These are phyloP conservation scores for Tipula vernalis DNA, from an alignment of 2,888 invertebrate species.

Conservation along the genomic window DNA sequence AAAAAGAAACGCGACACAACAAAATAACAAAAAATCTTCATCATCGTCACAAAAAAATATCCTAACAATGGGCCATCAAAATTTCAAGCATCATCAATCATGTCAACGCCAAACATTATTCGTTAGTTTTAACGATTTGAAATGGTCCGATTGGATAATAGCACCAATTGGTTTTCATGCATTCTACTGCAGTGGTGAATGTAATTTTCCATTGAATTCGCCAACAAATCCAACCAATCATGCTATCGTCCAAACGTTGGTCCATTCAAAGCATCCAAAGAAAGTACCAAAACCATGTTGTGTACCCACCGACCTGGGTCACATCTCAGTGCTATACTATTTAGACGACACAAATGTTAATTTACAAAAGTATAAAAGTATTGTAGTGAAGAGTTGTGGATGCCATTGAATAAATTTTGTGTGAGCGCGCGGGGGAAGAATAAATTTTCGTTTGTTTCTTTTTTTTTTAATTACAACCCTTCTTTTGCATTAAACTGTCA, in stretches of 20 bases:
- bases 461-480: not conserved
- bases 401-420: slow-evolving; percentile 57
- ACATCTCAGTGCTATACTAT: slow-evolving; percentile 83
- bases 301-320: slow-evolving; percentile 78
- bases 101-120: slow-evolving; percentile 85
- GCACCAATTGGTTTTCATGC: slow-evolving; percentile 92
- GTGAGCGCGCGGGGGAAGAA: not conserved
- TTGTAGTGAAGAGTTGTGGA: slow-evolving; percentile 96
- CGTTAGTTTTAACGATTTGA: slow-evolving; percentile 81
- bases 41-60: slow-evolving; percentile 15
- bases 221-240: slow-evolving; percentile 96
- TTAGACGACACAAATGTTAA: slow-evolving; percentile 85
- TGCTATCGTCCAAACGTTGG: slow-evolving; percentile 87
- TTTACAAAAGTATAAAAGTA: slow-evolving; percentile 88
- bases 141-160: slow-evolving; percentile 94
- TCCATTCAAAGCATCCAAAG: slow-evolving; percentile 69
- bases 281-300: slow-evolving; percentile 85
- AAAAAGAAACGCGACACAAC: slow-evolving; percentile 21
- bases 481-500: not conserved
- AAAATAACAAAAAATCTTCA: slow-evolving; percentile 21
- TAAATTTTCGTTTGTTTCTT: not conserved
- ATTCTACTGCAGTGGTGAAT: slow-evolving; percentile 87
- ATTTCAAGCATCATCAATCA: slow-evolving; percentile 26
- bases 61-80: not conserved
- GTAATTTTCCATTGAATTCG: slow-evolving; percentile 84